A percentile compares a stretch with the other conserved stretches of the same genome.
phyloP scores from a whole-genome alignment of 1,140 invertebrate species.

The Andricus grossulariae region DNA sequence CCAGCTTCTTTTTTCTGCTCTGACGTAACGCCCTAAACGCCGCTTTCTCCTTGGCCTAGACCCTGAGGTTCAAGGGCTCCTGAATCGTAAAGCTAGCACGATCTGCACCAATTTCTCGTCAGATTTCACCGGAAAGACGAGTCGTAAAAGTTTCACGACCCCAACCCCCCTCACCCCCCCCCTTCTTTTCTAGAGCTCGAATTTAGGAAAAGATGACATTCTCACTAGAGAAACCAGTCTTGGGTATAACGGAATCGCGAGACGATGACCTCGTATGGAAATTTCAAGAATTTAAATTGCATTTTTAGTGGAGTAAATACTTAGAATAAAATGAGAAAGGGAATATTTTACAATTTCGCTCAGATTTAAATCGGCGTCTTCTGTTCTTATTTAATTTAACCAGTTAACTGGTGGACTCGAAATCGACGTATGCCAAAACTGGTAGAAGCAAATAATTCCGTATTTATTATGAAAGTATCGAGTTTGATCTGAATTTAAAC shows the following conservation, averaged over 20 bases:
- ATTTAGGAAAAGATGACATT: neutral
- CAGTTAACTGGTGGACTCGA: too few species aligned
- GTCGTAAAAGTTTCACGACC: conserved; percentile 23
- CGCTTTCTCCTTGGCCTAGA: conserved; percentile 28
- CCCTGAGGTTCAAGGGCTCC: conserved; percentile 5
- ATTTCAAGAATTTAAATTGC: too few species aligned
- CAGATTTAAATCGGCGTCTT: too few species aligned
- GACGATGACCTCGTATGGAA: neutral
- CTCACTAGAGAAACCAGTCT: conserved; percentile 2
- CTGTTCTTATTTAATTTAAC: too few species aligned
- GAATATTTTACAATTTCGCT: too few species aligned
- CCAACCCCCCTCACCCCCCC: neutral
- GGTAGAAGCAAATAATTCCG: too few species aligned
- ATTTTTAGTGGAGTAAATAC: too few species aligned
- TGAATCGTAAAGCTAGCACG: neutral
- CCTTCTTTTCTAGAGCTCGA: neutral
- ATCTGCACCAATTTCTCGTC: conserved; percentile 25
- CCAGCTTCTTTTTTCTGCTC: neutral
- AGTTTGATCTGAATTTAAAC: too few species aligned
- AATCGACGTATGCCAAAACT: too few species aligned
- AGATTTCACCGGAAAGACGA: neutral
- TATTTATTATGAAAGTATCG: too few species aligned
- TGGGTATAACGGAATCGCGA: conserved; percentile 5
- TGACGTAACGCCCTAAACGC: neutral
- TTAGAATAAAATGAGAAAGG: too few species aligned